Evolutionary conservation across 2,888 invertebrate species (phyloP), one percentile per base, ranked within the genome.

Genomic region (Andrena dorsata): DNA sequence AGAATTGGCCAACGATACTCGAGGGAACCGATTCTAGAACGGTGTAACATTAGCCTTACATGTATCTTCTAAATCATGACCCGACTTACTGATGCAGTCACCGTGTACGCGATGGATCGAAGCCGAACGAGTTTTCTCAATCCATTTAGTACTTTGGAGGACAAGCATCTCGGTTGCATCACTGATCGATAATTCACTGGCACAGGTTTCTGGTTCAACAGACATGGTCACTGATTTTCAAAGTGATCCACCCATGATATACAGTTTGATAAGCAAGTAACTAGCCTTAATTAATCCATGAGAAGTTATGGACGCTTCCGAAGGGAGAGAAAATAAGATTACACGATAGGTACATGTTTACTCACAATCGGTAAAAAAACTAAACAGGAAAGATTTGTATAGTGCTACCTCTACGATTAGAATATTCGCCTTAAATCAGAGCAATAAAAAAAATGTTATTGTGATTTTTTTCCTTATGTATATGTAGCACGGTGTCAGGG

Each of bases 161-260:
- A 35, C 32, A 26, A 65, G 64, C 30, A 41, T 51, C 61, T 66
- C 79, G 30, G 70, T 69, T 73, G 72, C 61, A 66, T 41, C 63
- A 66, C 16, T 49, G 82, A 82, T 84, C 84, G 82, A 84, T 84
- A 78, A 63, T 73, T 56, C 85, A 56, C 28, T 73, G 68, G 68
- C 63, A 66, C 49, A 61, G 63, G 63, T 68, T 79, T 84, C 73
- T 73, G 78, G 64, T 66, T 68, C 82, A 73, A 60, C 61, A 63
- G 76, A 83, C 60, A 63, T 58, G 68, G 32, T 58, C 35, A 61
- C 73, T 63, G 66, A 64, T 68, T 76, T 70, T 76, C 72, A 86
- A 86, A 84, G 76, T 64, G 72, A 71, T 66, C 58, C 76, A 68
- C 58, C n/a, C n/a, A 76, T 65, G 76, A 71, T 71, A 65, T 68